Evolutionary conservation across 92 coral and sea anemone species (phyloP).

Genomic region (Palythoa caribaeorum): DNA sequence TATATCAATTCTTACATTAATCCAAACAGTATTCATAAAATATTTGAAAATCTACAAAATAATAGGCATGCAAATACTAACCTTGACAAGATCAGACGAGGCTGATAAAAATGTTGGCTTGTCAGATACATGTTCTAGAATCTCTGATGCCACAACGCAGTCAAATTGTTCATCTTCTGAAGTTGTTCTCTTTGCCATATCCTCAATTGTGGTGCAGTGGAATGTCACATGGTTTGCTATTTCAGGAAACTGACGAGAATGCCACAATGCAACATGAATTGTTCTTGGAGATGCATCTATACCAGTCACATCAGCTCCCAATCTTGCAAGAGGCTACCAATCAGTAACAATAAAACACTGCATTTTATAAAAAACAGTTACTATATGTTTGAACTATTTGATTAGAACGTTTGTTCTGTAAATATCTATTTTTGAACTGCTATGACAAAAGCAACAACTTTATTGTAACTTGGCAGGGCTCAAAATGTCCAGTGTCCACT

Average conservation of each 20-base stretch:
- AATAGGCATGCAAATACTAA: slow-evolving; percentile 14
- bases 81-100: slow-evolving; percentile 79
- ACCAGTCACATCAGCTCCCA: slow-evolving; percentile 93
- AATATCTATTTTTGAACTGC: too few species aligned
- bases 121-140: slow-evolving; percentile 92
- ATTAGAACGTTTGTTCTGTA: background rate
- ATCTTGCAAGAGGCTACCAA: slow-evolving; percentile 89
- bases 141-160: slow-evolving; percentile 95
- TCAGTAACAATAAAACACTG: background rate
- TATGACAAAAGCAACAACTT: too few species aligned
- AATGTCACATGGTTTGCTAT: slow-evolving; percentile 69
- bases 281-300: slow-evolving; percentile 91
- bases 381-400: too few species aligned
- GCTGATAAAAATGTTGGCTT: slow-evolving; percentile 82
- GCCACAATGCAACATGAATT: slow-evolving; percentile 88
- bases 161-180: slow-evolving; percentile 75
- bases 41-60: background rate
- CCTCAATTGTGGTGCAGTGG: slow-evolving; percentile 85
- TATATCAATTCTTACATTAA: too few species aligned
- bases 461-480: too few species aligned
- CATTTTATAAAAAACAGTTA: background rate
- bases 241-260: slow-evolving; percentile 79
- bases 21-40: too few species aligned
- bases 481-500: too few species aligned
- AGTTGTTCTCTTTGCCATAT: slow-evolving; percentile 61